Percentiles rank a stretch among this genome's conserved stretches.
Conservation (phyloP, 2,797 vertebrate genomes). For the Mus caroli region DNA sequence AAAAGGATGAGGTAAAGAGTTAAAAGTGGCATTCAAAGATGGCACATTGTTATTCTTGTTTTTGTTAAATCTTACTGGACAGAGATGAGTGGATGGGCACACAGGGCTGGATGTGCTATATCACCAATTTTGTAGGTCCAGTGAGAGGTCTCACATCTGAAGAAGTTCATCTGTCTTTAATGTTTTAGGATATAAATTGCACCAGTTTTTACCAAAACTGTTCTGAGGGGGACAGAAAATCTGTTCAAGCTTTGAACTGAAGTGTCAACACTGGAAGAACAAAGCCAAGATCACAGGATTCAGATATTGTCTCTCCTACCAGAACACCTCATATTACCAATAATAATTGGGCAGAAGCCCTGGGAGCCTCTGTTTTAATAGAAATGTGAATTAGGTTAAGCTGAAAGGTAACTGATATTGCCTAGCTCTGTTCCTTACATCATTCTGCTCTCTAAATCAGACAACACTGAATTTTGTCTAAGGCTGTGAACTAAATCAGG, state of each 20-base stretch:
- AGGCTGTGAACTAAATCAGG: not conserved
- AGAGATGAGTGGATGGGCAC: conserved; percentile 59
- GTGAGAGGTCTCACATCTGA: conserved; percentile 36
- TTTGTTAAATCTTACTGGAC: conserved; percentile 68
- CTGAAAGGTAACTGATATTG: not conserved
- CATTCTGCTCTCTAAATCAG: not conserved
- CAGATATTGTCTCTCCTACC: not conserved
- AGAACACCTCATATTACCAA: not conserved
- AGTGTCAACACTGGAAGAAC: not conserved
- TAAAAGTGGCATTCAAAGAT: conserved; percentile 51
- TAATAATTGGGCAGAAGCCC: not conserved
- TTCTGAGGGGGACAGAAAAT: not conserved
- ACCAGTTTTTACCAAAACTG: not conserved
- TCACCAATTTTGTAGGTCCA: not conserved
- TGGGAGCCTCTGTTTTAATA: not conserved
- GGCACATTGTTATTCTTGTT: conserved; percentile 63
- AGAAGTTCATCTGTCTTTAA: conserved; percentile 22
- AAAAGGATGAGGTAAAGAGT: conserved; percentile 4
- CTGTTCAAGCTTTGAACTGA: not conserved
- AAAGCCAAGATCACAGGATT: not conserved
- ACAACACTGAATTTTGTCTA: not conserved
- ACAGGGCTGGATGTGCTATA: conserved; percentile 39
- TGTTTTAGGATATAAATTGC: conserved; percentile 13
- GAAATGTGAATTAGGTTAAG: not conserved
- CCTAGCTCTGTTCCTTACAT: not conserved